A percentile compares a stretch with the other conserved stretches of the same genome.
These are phyloP conservation scores for Leptothorax acervorum DNA, from an alignment of 2,888 invertebrate species.

Conservation along the genomic window DNA sequence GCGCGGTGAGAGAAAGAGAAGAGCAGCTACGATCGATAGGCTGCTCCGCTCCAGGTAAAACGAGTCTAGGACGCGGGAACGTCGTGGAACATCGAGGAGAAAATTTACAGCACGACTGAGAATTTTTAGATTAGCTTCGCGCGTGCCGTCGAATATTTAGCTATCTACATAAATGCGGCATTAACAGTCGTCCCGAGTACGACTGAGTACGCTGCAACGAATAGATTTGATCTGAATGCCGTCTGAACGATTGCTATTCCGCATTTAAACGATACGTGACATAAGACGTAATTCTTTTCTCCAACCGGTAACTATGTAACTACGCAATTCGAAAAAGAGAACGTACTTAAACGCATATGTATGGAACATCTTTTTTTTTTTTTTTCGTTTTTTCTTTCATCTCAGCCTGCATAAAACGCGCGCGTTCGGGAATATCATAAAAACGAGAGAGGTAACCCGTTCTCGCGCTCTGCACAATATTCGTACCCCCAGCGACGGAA, in stretches of 20 bases:
- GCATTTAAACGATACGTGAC: conserved; percentile 5
- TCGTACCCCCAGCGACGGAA: conserved; percentile 22
- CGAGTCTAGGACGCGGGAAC: conserved; percentile 6
- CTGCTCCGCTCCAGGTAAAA: conserved; percentile 62
- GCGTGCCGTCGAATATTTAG: background rate
- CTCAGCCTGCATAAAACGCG: background rate
- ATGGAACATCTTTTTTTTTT: background rate
- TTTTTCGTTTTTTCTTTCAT: background rate
- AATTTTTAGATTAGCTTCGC: conserved; percentile 20
- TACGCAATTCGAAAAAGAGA: conserved; percentile 9
- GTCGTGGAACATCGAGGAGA: background rate
- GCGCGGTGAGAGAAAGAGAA: conserved; percentile 69
- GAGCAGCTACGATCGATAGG: conserved; percentile 78
- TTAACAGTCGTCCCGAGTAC: background rate
- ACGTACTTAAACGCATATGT: background rate
- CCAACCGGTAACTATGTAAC: background rate
- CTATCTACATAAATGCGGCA: background rate
- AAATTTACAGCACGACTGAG: conserved; percentile 15
- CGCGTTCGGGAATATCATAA: conserved; percentile 20
- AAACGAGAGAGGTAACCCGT: conserved; percentile 26
- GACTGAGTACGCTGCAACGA: background rate
- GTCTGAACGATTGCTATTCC: background rate
- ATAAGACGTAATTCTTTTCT: background rate
- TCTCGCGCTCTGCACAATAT: conserved; percentile 30
- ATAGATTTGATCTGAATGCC: background rate